Evolutionary conservation across 2,797 vertebrate genomes (phyloP).

Genomic region (Chrysocyon brachyurus): DNA sequence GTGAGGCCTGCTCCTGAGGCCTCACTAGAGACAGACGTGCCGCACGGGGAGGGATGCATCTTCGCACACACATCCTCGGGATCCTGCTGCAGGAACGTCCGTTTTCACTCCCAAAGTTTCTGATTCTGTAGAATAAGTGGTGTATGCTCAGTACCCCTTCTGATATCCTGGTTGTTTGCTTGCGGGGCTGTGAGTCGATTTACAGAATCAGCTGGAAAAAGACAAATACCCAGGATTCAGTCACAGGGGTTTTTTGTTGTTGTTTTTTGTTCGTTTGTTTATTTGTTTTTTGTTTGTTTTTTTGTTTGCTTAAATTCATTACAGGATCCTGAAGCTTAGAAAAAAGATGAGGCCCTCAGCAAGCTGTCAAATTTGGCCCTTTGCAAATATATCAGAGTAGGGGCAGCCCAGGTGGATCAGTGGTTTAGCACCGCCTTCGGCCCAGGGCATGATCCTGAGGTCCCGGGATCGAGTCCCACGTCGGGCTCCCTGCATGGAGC

Average conservation of each 20-base stretch:
- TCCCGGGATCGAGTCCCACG: too few species aligned
- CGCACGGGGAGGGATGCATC: not conserved
- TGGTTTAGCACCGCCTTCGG: too few species aligned
- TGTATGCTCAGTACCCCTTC: not conserved
- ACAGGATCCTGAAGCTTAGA: not conserved
- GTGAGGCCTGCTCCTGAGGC: accelerated
- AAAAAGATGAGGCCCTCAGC: not conserved
- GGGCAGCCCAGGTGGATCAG: too few species aligned
- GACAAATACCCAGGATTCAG: not conserved
- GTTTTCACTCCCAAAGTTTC: not conserved
- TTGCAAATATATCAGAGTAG: not conserved
- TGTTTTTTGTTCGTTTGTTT: not conserved
- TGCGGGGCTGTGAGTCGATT: not conserved
- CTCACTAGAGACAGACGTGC: too few species aligned
- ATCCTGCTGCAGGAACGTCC: too few species aligned
- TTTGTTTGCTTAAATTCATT: not conserved
- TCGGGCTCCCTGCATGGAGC: too few species aligned
- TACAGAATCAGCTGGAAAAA: not conserved
- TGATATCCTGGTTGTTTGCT: not conserved
- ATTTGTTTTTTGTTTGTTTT: not conserved
- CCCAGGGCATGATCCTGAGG: too few species aligned
- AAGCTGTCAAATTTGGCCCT: not conserved
- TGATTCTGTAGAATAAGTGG: not conserved
- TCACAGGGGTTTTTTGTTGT: not conserved
- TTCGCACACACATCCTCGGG: accelerated